Conservation (phyloP, 2,113 vertebrate species). For the Chamaea fasciata region DNA sequence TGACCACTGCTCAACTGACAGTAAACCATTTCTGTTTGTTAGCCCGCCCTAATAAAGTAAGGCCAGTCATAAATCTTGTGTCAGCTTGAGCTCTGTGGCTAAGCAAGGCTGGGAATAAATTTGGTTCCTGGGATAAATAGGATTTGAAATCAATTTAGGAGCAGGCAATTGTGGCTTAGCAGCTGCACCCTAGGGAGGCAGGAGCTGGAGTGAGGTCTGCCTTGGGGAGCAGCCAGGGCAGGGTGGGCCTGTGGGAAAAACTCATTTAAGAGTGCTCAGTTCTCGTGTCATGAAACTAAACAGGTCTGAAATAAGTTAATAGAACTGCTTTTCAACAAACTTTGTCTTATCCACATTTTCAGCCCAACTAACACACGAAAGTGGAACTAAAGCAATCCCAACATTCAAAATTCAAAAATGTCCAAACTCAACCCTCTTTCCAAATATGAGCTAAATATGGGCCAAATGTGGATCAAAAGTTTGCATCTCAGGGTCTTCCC, state of each 20-base stretch:
- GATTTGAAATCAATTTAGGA: constrained; percentile 25
- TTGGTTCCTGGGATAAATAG: background rate
- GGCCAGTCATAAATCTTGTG: background rate
- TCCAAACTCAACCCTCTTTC: background rate
- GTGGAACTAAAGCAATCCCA: background rate
- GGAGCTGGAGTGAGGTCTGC: background rate
- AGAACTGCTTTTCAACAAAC: background rate
- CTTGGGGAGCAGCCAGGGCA: background rate
- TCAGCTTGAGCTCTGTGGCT: background rate
- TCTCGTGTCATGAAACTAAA: background rate
- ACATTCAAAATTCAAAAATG: background rate
- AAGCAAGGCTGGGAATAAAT: background rate
- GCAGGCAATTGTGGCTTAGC: background rate
- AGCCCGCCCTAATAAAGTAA: background rate
- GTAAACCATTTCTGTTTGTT: background rate
- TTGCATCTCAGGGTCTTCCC: background rate
- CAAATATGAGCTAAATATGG: background rate
- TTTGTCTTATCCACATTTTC: background rate
- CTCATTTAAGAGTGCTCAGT: background rate
- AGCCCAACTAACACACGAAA: background rate
- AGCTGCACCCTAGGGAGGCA: background rate
- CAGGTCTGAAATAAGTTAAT: background rate
- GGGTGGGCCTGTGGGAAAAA: background rate
- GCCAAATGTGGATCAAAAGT: background rate
- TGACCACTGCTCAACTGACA: background rate